phyloP scores from a whole-genome alignment of 64 coral and sea anemone species.

The Actinia equina region DNA sequence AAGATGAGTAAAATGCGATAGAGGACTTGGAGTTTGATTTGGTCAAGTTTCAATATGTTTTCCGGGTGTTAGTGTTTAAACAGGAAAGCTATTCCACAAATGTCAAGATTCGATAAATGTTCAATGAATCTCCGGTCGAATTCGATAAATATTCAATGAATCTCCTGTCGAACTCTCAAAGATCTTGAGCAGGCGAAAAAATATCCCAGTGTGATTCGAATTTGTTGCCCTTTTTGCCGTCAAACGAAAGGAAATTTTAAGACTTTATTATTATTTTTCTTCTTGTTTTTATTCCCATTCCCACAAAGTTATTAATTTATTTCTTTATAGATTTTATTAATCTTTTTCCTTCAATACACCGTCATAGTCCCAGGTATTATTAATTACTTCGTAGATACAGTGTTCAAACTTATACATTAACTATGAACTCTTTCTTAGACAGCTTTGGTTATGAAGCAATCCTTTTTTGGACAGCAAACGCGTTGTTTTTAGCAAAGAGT shows the following conservation, averaged over 20 bases:
- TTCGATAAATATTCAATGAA: not conserved
- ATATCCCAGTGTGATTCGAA: not conserved
- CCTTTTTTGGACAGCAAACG: not conserved
- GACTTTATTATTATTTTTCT: not conserved
- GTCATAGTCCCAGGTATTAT: not conserved
- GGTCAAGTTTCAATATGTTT: slow-evolving; percentile 1
- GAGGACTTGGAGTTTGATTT: not conserved
- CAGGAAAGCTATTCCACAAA: not conserved
- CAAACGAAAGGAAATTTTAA: not conserved
- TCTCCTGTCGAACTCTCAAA: not conserved
- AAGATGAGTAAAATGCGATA: not conserved
- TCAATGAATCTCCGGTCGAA: not conserved
- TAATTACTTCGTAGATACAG: not conserved
- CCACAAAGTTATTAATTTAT: not conserved
- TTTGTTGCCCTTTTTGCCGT: not conserved
- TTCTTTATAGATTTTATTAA: not conserved
- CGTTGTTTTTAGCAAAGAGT: not conserved
- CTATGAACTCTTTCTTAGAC: not conserved
- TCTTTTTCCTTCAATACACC: not conserved
- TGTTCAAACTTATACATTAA: not conserved
- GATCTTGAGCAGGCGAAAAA: not conserved
- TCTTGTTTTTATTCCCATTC: not conserved
- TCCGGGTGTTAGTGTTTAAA: not conserved
- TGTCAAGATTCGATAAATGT: slow-evolving; percentile 12
- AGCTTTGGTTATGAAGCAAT: not conserved